phyloP scores from a whole-genome alignment of 2,888 invertebrate genomes.

The Craniophora ligustri region DNA sequence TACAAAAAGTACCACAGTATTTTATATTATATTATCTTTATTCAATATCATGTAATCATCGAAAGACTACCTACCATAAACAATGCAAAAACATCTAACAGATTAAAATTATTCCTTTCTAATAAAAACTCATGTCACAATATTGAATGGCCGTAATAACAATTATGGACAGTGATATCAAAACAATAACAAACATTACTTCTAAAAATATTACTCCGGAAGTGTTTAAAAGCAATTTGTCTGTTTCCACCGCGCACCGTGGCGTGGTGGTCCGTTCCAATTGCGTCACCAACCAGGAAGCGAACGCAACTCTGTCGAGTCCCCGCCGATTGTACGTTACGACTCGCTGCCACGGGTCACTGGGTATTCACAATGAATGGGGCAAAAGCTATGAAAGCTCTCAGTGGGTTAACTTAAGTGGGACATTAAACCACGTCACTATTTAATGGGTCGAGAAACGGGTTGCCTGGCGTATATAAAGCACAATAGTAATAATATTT shows the following conservation, averaged over 20 bases:
- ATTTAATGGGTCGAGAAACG: constrained; percentile 21
- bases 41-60: too few relatives aligned
- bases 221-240: constrained; percentile 41
- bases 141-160: too few relatives aligned
- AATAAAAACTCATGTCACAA: too few relatives aligned
- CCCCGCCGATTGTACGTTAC: constrained; percentile 52
- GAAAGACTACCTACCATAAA: too few relatives aligned
- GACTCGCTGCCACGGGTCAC: constrained; percentile 57
- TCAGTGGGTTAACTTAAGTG: constrained; percentile 41
- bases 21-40: too few relatives aligned
- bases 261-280: constrained; percentile 37
- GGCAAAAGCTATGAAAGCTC: constrained; percentile 40
- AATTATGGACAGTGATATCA: too few relatives aligned
- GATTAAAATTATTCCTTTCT: too few relatives aligned
- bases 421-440: constrained; percentile 23
- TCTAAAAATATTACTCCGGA: constrained; percentile 10
- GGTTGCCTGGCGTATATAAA: too few relatives aligned
- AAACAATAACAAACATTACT: too few relatives aligned
- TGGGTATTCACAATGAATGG: constrained; percentile 53
- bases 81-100: too few relatives aligned
- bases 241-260: constrained; percentile 35
- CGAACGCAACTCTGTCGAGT: constrained; percentile 57
- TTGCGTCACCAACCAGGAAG: constrained; percentile 57
- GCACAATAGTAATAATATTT: too few relatives aligned
- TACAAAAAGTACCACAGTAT: too few relatives aligned